phyloP scores from a whole-genome alignment of 2,888 invertebrate species.

The Papilio gigon region DNA sequence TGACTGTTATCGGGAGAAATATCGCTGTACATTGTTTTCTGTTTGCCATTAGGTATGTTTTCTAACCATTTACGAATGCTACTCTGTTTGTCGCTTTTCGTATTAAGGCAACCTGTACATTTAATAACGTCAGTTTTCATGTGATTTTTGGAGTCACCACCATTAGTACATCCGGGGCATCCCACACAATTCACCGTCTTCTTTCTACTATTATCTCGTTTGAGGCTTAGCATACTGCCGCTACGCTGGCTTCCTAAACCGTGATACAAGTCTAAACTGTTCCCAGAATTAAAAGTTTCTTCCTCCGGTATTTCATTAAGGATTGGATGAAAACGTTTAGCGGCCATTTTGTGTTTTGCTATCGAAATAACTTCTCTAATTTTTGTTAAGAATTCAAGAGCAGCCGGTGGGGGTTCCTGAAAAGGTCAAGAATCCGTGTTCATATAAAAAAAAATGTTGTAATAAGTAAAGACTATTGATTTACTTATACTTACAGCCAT shows the following conservation, averaged over 20 bases:
- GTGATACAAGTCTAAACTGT: conserved; percentile 75
- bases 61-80: conserved; percentile 90
- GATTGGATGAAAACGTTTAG: conserved; percentile 90
- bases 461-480: not conserved
- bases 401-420: conserved; percentile 95
- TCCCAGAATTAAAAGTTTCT: conserved; percentile 80
- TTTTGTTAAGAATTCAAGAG: conserved; percentile 93
- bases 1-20: conserved; percentile 55
- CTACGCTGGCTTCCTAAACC: conserved; percentile 79
- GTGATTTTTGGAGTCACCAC: conserved; percentile 64
- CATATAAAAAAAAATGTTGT: not conserved
- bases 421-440: conserved; percentile 52
- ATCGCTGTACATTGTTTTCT: conserved; percentile 59
- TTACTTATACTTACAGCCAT: conserved; percentile 85
- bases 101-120: conserved; percentile 79
- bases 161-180: conserved; percentile 85
- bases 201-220: conserved; percentile 84
- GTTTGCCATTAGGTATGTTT: conserved; percentile 83
- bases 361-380: conserved; percentile 95
- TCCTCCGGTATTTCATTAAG: conserved; percentile 92
- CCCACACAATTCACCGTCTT: conserved; percentile 82
- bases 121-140: conserved; percentile 73
- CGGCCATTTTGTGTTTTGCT: conserved; percentile 93
- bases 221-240: conserved; percentile 81
- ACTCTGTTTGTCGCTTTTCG: conserved; percentile 87